Conservation (phyloP, 2,888 invertebrate species). For the Drosophila rubida region DNA sequence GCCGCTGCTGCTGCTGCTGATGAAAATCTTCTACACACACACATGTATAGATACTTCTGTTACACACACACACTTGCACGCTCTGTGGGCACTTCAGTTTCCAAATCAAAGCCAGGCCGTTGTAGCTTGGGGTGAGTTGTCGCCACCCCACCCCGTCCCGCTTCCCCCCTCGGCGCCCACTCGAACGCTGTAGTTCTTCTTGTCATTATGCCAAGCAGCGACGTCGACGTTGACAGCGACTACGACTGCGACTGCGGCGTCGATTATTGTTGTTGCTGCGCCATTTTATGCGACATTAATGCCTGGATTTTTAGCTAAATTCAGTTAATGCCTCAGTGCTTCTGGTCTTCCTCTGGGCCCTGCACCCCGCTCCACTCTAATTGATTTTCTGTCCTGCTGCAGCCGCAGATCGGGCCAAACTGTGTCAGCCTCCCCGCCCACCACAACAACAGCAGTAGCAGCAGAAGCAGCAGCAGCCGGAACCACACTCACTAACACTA, state of each 20-base stretch:
- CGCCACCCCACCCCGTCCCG: constrained; percentile 9
- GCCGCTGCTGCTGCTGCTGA: constrained; percentile 65
- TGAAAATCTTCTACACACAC: constrained; percentile 69
- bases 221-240: constrained; percentile 1
- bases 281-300: constrained; percentile 61
- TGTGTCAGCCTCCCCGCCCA: constrained; percentile 55
- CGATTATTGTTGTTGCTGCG: constrained; percentile 28
- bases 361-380: constrained; percentile 35
- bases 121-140: constrained; percentile 61
- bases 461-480: no score
- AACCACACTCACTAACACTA: constrained; percentile 17
- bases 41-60: constrained; percentile 3
- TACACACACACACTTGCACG: constrained; percentile 23
- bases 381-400: constrained; percentile 61
- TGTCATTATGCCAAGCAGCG: constrained; percentile 58
- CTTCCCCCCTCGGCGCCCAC: background rate
- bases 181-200: constrained; percentile 23
- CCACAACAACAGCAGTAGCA: no score
- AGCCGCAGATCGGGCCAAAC: constrained; percentile 36
- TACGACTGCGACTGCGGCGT: background rate
- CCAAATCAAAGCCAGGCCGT: constrained; percentile 69
- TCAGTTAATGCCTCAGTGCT: constrained; percentile 57
- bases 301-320: constrained; percentile 70
- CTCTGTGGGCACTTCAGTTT: constrained; percentile 62
- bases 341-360: background rate